These are phyloP conservation scores for Chrysogorgia sp. DNA, from an alignment of 92 coral and sea anemone genomes.

Conservation along the genomic window DNA sequence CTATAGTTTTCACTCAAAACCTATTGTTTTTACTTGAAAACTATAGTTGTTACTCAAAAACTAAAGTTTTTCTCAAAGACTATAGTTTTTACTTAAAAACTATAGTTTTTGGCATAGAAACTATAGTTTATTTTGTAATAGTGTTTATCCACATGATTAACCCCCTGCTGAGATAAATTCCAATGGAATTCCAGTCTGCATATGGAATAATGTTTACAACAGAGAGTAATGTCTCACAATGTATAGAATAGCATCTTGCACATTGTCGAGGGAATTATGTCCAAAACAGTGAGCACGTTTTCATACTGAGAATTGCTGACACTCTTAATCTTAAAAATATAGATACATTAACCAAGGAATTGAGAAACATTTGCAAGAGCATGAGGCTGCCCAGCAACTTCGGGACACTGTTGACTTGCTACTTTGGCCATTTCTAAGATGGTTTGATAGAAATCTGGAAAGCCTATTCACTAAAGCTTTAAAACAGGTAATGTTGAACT, in stretches of 20 bases:
- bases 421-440: slow-evolving; percentile 85
- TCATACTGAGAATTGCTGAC: background rate
- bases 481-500: slow-evolving; percentile 60
- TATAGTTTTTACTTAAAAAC: too few relatives aligned
- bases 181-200: too few relatives aligned
- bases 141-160: too few relatives aligned
- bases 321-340: slow-evolving; percentile 1
- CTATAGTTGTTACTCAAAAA: too few relatives aligned
- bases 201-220: too few relatives aligned
- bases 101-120: too few relatives aligned
- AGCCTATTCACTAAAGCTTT: slow-evolving; percentile 75
- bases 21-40: too few relatives aligned
- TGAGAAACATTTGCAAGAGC: slow-evolving; percentile 61
- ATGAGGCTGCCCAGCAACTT: slow-evolving; percentile 55
- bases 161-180: too few relatives aligned
- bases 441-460: slow-evolving; percentile 88
- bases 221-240: too few relatives aligned
- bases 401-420: slow-evolving; percentile 74
- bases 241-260: background rate
- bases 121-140: too few relatives aligned
- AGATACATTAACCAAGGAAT: slow-evolving; percentile 72
- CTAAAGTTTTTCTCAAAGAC: too few relatives aligned
- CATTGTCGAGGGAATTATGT: background rate
- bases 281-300: background rate
- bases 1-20: too few relatives aligned